Evolutionary conservation across 2,797 vertebrate species (phyloP).

Genomic region (Crocodylus rhombifer): DNA sequence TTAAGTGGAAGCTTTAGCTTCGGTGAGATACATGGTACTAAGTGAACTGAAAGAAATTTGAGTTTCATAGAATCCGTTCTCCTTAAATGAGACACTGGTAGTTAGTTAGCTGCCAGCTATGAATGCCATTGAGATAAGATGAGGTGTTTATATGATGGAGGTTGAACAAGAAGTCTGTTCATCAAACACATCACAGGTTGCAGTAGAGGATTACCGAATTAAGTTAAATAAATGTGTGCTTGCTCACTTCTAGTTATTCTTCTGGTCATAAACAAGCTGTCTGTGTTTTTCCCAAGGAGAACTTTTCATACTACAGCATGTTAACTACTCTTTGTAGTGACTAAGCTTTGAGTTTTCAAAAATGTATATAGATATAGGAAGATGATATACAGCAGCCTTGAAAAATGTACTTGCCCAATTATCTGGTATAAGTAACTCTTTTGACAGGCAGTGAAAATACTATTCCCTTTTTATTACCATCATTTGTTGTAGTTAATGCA

Average conservation of each 20-base stretch:
- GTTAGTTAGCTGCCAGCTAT: constrained; percentile 68
- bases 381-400: not conserved
- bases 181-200: constrained; percentile 48
- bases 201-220: constrained; percentile 50
- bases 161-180: constrained; percentile 57
- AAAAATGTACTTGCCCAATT: not conserved
- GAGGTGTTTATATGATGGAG: constrained; percentile 10
- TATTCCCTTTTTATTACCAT: not conserved
- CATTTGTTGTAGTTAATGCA: not conserved
- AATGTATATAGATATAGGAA: not conserved
- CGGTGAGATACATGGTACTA: constrained; percentile 8
- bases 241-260: constrained; percentile 18
- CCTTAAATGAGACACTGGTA: constrained; percentile 46
- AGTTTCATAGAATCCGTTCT: constrained; percentile 56
- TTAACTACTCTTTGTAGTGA: not conserved
- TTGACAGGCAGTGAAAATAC: not conserved
- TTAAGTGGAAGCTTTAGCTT: not conserved
- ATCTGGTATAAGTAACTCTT: not conserved
- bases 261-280: constrained; percentile 59
- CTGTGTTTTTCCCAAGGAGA: not conserved
- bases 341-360: not conserved
- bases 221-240: constrained; percentile 64
- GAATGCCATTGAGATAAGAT: constrained; percentile 49
- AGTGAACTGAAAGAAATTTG: constrained; percentile 45
- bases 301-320: not conserved